Base-by-base conservation (phyloP, 1,140 invertebrate genomes). In the Monomorium pharaonis region DNA sequence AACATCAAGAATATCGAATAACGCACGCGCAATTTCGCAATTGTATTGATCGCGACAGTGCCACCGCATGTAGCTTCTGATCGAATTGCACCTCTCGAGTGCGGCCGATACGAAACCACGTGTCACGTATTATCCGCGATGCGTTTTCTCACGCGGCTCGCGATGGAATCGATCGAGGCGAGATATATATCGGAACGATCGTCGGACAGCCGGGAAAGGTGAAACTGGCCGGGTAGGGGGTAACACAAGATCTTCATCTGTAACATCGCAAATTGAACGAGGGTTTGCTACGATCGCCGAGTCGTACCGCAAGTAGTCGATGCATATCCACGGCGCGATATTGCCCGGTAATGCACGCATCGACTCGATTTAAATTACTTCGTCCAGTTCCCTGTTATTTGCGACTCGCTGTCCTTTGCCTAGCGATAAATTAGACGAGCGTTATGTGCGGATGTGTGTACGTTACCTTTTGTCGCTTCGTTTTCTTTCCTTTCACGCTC, bases 261-360 rank as follows among this genome's bases (percentile, higher is more conserved):
- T 93, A 93, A 93, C 92, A 93, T 91, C 92, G 91, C 90, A 94
- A 92, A 93, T 93, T 93, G 93, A 94, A 92, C 92, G 92, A 88
- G 88, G 91, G 92, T 94, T 93, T 88, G 92, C 91, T 91, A 90
- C 93, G 92, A 92, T 91, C 92, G 85, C 92, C 89, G 91, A 90
- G 86, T 85, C 90, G 90, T 90, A 94, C 93, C 93, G 91, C 93
- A 94, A 94, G 91, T 92, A 94, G 92, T 92, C 91, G 93, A 93
- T 92, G 92, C 91, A 86, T 90, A 92, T 92, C 92, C 88, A 86
- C 85, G 78, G 86, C 88, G 81, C 44, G 74, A 58, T 86, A 84
- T 81, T 86, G 88, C 78, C 77, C n/a, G 60, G 75, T 74, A 84
- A 90, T 91, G 77, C 86, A 86, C 74, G 89, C 87, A 90, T 86